Base-by-base conservation (phyloP, 2,113 vertebrate genomes). In the Sialia sialis region DNA sequence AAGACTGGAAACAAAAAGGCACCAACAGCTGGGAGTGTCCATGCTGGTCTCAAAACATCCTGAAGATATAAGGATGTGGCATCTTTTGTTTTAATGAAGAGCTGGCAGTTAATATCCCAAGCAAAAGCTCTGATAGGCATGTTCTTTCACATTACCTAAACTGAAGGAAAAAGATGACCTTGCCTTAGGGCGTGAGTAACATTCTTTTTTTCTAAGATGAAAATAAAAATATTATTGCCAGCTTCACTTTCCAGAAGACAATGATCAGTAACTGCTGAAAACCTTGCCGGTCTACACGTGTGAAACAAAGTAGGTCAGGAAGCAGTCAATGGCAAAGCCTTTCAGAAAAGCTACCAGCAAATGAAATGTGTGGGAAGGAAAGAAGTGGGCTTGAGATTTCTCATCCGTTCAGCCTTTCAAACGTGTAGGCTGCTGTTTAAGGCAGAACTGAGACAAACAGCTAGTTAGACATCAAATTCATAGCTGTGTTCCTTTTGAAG, bases 261-360 rank as follows among this genome's bases (percentile, higher is more conserved):
- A 90, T 67, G 60, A 91, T 79, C 82, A 80, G 70, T 48, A 79
- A 58, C 54, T 66, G 62, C 63, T 83, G 63, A 91, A 96, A 92
- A 66, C 32, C 54, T 85, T 83, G 58, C 34, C 0, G 0, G 32
- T 84, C 58, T 87, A 44, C 77, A 79, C 1, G 23, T 60, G n/a
- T 54, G 22, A 93, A 90, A 89, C 60, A 87, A 95, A 94, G 79
- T 93, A 91, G 78, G 66, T 89, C 87, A 94, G 54, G 88, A 90
- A 87, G 46, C 46, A 95, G 68, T 83, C 75, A 91, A 75, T 82
- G 77, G 52, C 52, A 91, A 91, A 91, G 44, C 16, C 77, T 89
- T 82, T 89, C 78, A 82, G 84, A 75, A 96, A 78, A 95, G 55
- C 60, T 67, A 94, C 26, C 60, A 87, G 73, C 43, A 58, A 87